These are phyloP conservation scores for Pseudorhombus dupliciocellatus DNA, from an alignment of 2,113 vertebrate species.

Conservation along the genomic window DNA sequence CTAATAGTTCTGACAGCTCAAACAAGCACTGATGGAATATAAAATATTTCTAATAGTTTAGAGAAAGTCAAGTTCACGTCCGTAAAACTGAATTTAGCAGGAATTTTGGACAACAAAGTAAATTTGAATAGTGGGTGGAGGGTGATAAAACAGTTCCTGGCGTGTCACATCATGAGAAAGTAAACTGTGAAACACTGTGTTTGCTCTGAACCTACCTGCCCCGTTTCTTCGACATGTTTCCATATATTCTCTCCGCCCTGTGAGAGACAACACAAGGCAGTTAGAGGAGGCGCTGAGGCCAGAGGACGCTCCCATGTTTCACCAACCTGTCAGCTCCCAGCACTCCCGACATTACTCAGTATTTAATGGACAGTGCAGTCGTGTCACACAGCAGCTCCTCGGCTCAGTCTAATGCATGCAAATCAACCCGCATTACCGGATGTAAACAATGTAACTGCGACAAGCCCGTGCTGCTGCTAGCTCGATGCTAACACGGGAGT, in stretches of 20 bases:
- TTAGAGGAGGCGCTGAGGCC: slow-evolving; percentile 19
- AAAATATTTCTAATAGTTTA: not conserved
- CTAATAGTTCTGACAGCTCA: no score
- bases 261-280: slow-evolving; percentile 48
- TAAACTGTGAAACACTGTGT: not conserved
- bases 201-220: slow-evolving; percentile 77
- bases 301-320: not conserved
- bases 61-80: not conserved
- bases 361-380: not conserved
- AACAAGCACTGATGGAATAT: no score
- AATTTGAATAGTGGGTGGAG: not conserved
- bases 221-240: slow-evolving; percentile 87
- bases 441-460: slow-evolving; percentile 76
- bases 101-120: not conserved
- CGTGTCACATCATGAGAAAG: not conserved
- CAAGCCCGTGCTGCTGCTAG: slow-evolving; percentile 56
- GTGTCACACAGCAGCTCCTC: not conserved
- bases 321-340: not conserved
- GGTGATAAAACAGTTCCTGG: not conserved
- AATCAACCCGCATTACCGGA: slow-evolving; percentile 61
- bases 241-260: slow-evolving; percentile 79
- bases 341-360: not conserved
- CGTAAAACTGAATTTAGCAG: not conserved
- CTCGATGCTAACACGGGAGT: slow-evolving; percentile 31
- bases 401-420: slow-evolving; percentile 9